Evolutionary conservation across 2,888 invertebrate species (phyloP).

Genomic region (Philhelius pedissequus): DNA sequence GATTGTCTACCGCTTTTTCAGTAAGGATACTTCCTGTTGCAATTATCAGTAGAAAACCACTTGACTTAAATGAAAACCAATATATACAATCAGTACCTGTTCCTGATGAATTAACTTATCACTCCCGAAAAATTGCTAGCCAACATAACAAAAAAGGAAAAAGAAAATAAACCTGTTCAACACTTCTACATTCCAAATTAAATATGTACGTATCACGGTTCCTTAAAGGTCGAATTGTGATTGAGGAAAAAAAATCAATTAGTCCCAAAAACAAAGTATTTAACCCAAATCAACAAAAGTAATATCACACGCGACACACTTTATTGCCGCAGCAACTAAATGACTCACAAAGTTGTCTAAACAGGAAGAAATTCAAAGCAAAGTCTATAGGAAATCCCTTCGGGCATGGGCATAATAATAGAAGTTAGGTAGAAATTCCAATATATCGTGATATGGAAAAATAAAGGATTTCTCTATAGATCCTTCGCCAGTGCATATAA

Average conservation of each 20-base stretch:
- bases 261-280: constrained; percentile 59
- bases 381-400: constrained; percentile 50
- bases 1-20: neutral
- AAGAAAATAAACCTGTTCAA: constrained; percentile 19
- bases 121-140: constrained; percentile 7
- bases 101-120: constrained; percentile 29
- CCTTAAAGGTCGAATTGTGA: constrained; percentile 2
- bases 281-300: constrained; percentile 57
- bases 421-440: constrained; percentile 56
- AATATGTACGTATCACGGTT: constrained; percentile 16
- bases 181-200: constrained; percentile 22
- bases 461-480: constrained; percentile 32
- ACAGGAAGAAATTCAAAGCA: constrained; percentile 50
- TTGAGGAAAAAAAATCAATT: constrained; percentile 48
- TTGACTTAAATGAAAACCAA: neutral
- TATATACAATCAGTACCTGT: constrained; percentile 9
- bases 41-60: neutral
- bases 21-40: constrained; percentile 52
- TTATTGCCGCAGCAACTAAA: constrained; percentile 13
- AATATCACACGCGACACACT: constrained; percentile 56
- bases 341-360: constrained; percentile 53
- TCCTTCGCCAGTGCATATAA: neutral
- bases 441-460: constrained; percentile 28
- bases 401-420: constrained; percentile 29
- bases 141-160: no score